Evolutionary conservation across 1,140 invertebrate genomes (phyloP).

Genomic region (Diprion similis): DNA sequence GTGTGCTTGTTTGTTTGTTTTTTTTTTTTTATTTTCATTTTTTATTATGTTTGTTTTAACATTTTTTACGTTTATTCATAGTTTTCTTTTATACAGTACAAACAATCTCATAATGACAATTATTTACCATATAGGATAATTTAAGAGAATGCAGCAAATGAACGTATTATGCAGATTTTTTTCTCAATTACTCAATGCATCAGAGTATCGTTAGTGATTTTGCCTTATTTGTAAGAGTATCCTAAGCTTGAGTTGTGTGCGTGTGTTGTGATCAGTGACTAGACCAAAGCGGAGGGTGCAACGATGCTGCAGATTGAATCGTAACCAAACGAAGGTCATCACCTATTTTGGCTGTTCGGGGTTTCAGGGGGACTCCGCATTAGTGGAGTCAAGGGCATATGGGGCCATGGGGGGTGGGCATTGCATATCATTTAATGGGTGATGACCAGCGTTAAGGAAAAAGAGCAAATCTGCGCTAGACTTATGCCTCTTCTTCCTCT

Average conservation of each 20-base stretch:
- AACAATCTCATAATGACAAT: background rate
- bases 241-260: constrained; percentile 7
- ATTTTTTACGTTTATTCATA: constrained; percentile 49
- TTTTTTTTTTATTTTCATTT: constrained; percentile 54
- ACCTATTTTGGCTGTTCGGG: constrained; percentile 13
- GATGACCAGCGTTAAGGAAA: background rate
- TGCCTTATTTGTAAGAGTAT: background rate
- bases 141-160: background rate
- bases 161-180: background rate
- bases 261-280: background rate
- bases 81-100: constrained; percentile 35
- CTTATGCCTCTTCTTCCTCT: constrained; percentile 40
- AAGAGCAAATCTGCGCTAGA: background rate
- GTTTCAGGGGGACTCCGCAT: constrained; percentile 26
- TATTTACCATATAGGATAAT: background rate
- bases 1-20: constrained; percentile 50
- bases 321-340: background rate
- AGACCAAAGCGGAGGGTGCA: background rate
- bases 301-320: background rate
- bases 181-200: background rate
- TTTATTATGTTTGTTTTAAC: constrained; percentile 61
- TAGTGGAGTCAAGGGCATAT: constrained; percentile 25
- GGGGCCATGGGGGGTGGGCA: constrained; percentile 8
- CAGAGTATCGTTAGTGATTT: background rate
- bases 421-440: background rate